These are phyloP conservation scores for Dromiciops gliroides DNA, from an alignment of 2,113 vertebrate species.

Conservation along the genomic window DNA sequence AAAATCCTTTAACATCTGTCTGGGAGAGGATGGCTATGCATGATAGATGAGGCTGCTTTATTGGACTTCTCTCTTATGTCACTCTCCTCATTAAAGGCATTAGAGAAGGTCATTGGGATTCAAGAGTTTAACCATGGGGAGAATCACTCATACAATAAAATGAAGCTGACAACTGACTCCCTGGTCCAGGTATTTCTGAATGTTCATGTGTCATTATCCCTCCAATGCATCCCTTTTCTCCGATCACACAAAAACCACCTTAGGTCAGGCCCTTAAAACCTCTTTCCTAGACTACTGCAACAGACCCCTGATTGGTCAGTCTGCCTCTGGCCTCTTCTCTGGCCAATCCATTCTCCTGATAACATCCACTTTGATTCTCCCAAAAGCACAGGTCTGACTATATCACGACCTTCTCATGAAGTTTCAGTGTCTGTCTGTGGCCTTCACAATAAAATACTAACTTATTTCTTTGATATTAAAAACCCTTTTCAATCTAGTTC, in stretches of 20 bases:
- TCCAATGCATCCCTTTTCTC: not conserved
- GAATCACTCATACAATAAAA: conserved; percentile 75
- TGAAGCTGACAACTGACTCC: conserved; percentile 49
- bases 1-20: conserved; percentile 81
- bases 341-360: not conserved
- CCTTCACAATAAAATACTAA: not conserved
- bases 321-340: not conserved
- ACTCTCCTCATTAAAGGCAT: conserved; percentile 71
- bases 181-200: conserved; percentile 66
- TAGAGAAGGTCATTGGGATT: conserved; percentile 65
- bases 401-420: not conserved
- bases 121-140: conserved; percentile 62
- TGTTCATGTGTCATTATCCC: not conserved
- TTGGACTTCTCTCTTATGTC: conserved; percentile 78
- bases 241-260: not conserved
- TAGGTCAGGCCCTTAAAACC: not conserved
- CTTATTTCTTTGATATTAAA: not conserved
- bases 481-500: not conserved
- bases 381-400: not conserved
- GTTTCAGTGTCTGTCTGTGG: not conserved
- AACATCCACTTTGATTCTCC: not conserved
- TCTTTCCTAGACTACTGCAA: not conserved
- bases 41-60: conserved; percentile 80
- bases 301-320: not conserved
- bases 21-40: conserved; percentile 69